phyloP scores from a whole-genome alignment of 2,888 invertebrate species.

The Hermaeophaga mercurialis region DNA sequence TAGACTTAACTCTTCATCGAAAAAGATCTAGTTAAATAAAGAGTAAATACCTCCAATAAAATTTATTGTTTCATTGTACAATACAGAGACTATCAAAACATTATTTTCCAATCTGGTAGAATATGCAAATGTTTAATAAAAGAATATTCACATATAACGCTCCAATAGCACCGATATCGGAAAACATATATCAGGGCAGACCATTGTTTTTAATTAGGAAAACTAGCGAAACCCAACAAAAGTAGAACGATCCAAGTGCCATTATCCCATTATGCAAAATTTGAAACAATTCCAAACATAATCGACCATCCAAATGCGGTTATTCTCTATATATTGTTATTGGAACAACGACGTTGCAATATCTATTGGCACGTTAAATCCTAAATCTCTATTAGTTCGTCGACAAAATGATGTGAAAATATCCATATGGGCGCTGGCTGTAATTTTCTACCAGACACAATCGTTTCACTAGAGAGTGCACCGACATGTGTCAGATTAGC shows the following conservation, averaged over 20 bases:
- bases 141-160: too few species aligned
- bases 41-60: too few species aligned
- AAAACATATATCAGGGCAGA: background rate
- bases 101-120: too few species aligned
- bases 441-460: slow-evolving; percentile 9
- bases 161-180: background rate
- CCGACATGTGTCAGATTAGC: slow-evolving; percentile 2
- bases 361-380: slow-evolving; percentile 12
- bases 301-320: slow-evolving; percentile 21
- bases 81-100: too few species aligned
- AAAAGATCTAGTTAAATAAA: too few species aligned
- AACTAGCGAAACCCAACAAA: background rate
- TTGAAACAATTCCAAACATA: slow-evolving; percentile 17
- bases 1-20: too few species aligned
- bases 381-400: slow-evolving; percentile 17
- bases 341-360: slow-evolving; percentile 6
- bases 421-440: slow-evolving; percentile 16
- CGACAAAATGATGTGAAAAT: slow-evolving; percentile 19
- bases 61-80: too few species aligned
- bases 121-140: too few species aligned
- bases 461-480: background rate
- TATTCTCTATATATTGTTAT: slow-evolving; percentile 19
- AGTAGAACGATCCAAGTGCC: slow-evolving; percentile 5
- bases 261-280: slow-evolving; percentile 24
- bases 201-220: background rate